Evolutionary conservation across 1,140 invertebrate species (phyloP).

Genomic region (Akabosia matsudoensis): DNA sequence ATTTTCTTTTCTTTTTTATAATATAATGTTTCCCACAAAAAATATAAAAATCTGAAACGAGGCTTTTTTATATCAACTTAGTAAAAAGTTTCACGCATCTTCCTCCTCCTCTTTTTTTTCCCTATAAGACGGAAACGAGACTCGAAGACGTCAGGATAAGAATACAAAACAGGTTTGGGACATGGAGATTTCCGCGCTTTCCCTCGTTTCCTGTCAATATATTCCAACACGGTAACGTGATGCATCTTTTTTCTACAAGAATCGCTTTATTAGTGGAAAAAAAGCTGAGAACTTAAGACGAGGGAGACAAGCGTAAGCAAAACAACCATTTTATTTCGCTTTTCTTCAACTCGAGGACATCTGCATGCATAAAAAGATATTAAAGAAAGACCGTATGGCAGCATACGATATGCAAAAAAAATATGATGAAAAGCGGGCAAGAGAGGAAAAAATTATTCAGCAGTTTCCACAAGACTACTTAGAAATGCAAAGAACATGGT

Average conservation of each 20-base stretch:
- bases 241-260: not conserved
- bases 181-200: conserved; percentile 18
- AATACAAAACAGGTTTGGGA: conserved; percentile 19
- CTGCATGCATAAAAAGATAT: conserved; percentile 8
- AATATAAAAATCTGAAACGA: conserved; percentile 12
- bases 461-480: conserved; percentile 20
- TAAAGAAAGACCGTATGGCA: conserved; percentile 13
- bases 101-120: too few species aligned
- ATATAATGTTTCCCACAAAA: not conserved
- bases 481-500: conserved; percentile 22
- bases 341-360: not conserved
- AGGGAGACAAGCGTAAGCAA: not conserved
- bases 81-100: conserved; percentile 17
- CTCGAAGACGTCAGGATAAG: conserved; percentile 5
- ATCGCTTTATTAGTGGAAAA: not conserved
- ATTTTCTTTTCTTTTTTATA: not conserved
- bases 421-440: not conserved
- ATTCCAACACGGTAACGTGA: not conserved
- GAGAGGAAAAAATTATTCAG: conserved; percentile 3
- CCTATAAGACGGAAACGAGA: conserved; percentile 16
- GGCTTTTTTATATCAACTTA: conserved; percentile 9
- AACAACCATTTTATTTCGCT: not conserved
- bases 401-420: conserved; percentile 22
- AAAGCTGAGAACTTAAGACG: too few species aligned
- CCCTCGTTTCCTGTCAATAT: conserved; percentile 18